Conservation (phyloP, 1,140 invertebrate species). For the Spodoptera litura region DNA sequence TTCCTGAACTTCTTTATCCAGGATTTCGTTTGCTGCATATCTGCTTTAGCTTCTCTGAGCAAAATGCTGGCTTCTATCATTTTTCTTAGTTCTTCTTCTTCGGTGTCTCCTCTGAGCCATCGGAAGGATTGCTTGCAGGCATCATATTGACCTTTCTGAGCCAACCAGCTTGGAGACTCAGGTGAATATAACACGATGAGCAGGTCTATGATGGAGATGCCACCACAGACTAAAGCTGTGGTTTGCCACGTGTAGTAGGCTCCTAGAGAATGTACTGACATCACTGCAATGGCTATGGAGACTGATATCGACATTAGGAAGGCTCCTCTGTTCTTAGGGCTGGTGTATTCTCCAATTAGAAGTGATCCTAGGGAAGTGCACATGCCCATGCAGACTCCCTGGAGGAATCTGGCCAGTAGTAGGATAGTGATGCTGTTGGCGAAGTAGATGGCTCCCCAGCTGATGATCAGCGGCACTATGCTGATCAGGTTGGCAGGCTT, state of each 20-base stretch:
- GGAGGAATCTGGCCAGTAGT: slow-evolving; percentile 60
- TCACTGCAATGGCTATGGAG: slow-evolving; percentile 56
- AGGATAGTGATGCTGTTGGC: slow-evolving; percentile 59
- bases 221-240: slow-evolving; percentile 56
- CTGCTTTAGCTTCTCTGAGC: slow-evolving; percentile 58
- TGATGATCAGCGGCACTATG: slow-evolving; percentile 64
- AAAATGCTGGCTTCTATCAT: slow-evolving; percentile 64
- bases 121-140: slow-evolving; percentile 60
- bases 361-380: slow-evolving; percentile 59
- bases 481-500: slow-evolving; percentile 68
- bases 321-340: slow-evolving; percentile 63
- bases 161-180: slow-evolving; percentile 66
- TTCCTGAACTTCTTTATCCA: slow-evolving; percentile 54
- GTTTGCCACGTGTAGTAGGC: slow-evolving; percentile 59
- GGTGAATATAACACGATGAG: slow-evolving; percentile 64
- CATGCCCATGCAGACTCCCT: slow-evolving; percentile 66
- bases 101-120: slow-evolving; percentile 63
- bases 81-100: slow-evolving; percentile 63
- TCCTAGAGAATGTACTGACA: slow-evolving; percentile 59
- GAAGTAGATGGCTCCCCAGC: slow-evolving; percentile 69
- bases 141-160: slow-evolving; percentile 60
- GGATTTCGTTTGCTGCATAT: slow-evolving; percentile 54
- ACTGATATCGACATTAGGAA: slow-evolving; percentile 63
- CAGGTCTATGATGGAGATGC: slow-evolving; percentile 57
- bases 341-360: slow-evolving; percentile 67